These are phyloP conservation scores for Venustoraphidia nigricollis DNA, from an alignment of 2,888 invertebrate species.

Conservation along the genomic window DNA sequence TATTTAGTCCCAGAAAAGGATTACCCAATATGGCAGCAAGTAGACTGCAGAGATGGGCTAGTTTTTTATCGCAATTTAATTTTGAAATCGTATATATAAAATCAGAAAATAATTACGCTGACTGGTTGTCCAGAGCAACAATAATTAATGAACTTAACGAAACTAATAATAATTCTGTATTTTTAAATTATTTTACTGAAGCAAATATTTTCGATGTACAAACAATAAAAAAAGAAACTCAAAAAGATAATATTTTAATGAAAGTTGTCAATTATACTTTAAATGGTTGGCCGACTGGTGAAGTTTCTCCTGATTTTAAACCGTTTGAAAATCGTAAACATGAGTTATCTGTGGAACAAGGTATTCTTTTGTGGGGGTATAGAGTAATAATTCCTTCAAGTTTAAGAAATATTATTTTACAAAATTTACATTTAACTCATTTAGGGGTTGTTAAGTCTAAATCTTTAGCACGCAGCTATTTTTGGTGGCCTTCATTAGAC, in stretches of 20 bases:
- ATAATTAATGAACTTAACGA: constrained; percentile 5
- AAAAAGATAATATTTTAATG: background rate
- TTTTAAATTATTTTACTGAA: background rate
- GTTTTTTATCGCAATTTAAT: constrained; percentile 10
- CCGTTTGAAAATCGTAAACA: no score
- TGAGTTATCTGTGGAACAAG: background rate
- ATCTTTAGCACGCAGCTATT: background rate
- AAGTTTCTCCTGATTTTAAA: no score
- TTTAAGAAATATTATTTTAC: background rate
- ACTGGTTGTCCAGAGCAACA: constrained; percentile 11
- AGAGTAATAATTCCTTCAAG: background rate
- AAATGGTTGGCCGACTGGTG: no score
- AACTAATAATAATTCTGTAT: background rate
- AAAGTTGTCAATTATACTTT: background rate
- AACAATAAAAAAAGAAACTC: background rate
- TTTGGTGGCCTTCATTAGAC: background rate
- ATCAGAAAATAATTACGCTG: constrained; percentile 9
- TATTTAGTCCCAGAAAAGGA: background rate
- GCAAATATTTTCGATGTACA: background rate
- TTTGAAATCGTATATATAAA: constrained; percentile 10
- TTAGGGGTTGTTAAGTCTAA: background rate
- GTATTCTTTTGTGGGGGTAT: background rate
- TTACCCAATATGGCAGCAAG: constrained; percentile 1
- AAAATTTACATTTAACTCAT: background rate
- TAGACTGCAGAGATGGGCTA: constrained; percentile 9